Percentiles rank a stretch among this genome's conserved stretches.
These are phyloP conservation scores for Leptopilina myrica DNA, from an alignment of 2,888 invertebrate genomes.

Conservation along the genomic window DNA sequence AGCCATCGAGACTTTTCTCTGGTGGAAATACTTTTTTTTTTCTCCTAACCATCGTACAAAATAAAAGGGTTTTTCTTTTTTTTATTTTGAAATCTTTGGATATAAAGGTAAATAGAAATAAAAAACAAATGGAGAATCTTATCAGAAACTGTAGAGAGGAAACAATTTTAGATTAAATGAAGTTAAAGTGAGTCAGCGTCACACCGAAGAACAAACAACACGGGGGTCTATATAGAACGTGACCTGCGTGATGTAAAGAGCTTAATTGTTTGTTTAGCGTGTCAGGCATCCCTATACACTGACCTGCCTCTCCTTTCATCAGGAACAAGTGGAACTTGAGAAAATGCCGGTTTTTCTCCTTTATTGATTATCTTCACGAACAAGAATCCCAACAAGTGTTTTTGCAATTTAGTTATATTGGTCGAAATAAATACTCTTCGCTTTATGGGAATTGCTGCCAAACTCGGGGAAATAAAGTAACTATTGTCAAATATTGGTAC, in stretches of 20 bases:
- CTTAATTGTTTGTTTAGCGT: constrained; percentile 32
- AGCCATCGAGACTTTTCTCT: too few species aligned
- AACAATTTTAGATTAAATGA: not conserved
- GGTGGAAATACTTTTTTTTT: too few species aligned
- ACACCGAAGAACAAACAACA: constrained; percentile 24
- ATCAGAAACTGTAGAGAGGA: too few species aligned
- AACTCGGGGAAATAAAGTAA: too few species aligned
- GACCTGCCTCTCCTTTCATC: constrained; percentile 2
- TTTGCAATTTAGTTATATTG: not conserved
- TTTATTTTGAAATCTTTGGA: too few species aligned
- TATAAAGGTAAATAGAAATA: too few species aligned
- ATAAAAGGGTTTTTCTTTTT: too few species aligned
- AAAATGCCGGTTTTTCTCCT: not conserved
- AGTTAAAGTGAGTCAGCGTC: not conserved
- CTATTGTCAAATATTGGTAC: too few species aligned
- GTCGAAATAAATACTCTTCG: too few species aligned
- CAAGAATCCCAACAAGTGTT: not conserved
- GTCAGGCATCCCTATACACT: constrained; percentile 22
- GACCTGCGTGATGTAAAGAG: constrained; percentile 16
- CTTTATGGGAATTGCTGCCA: too few species aligned
- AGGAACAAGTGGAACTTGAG: not conserved
- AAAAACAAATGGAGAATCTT: too few species aligned
- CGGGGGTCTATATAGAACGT: constrained; percentile 3
- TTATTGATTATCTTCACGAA: not conserved
- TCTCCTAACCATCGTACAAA: too few species aligned